Base-by-base conservation (phyloP, 2,113 vertebrate species). In the Beaufortia kweichowensis region DNA sequence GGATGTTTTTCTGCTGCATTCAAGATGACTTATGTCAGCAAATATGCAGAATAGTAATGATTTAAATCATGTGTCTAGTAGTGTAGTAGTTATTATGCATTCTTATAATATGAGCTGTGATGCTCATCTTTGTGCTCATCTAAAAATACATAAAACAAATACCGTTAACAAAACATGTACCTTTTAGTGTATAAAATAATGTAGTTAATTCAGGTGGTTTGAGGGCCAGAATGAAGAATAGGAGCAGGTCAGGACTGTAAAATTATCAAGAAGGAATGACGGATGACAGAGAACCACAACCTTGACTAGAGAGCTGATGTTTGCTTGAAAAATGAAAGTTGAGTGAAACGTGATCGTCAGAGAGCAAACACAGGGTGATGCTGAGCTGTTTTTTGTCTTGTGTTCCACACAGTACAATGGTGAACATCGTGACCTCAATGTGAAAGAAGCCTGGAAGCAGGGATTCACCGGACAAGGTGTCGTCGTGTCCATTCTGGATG, bases 401-500 rank as follows among this genome's bases (percentile, higher is more conserved):
- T 24, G 6, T 76, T 83, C 77, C 17, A 48, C 64, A 65, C 86
- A 99, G 97, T 93, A 93, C 85, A 96, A 96, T 66, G 28, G 67
- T 5, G 93, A 94, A 85, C 95, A 92, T 80, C 91, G 90, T 63
- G 96, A 99, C 91, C 89, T 99, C 88, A 98, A 98, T 0, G 96
- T 96, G 82, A 94, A 91, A 80, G 93, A 92, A 78, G 96, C 96
- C 26, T 99, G 97, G 97, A 90, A 94, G 23, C 92, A 94, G 88
- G 97, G 97, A 81, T 95, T 91, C 89, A 98, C 96, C 0, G 97
- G 97, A 35, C 93, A 88, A 59, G 96, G 96, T 26, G 94, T 98
- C 0, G 97, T 99, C 46, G 94, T 99, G 70, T 98, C 97, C 83
- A 99, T 99, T 85, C 88, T 99, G 87, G 97, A 99, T 23, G 97